Conservation (phyloP, 2,797 vertebrate genomes). For the Synanceia verrucosa region DNA sequence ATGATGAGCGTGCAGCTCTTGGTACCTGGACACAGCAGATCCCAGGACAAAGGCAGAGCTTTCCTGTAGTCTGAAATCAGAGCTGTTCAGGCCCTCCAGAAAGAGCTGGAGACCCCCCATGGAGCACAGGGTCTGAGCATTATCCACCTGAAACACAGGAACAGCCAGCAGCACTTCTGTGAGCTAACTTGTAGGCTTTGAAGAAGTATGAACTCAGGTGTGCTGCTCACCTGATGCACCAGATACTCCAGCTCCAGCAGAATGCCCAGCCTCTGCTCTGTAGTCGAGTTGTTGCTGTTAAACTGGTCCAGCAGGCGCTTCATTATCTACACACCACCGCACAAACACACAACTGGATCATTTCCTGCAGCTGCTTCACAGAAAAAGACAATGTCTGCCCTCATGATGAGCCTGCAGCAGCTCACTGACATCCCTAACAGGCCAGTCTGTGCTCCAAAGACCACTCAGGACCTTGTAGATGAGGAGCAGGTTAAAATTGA, state of each 20-base stretch:
- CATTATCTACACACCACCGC: slow-evolving; percentile 80
- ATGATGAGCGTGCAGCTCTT: neutral
- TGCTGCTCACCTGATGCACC: slow-evolving; percentile 89
- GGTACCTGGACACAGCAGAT: slow-evolving; percentile 89
- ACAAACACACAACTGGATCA: neutral
- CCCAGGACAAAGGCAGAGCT: slow-evolving; percentile 91
- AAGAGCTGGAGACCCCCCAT: slow-evolving; percentile 89
- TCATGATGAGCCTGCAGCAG: too few species aligned
- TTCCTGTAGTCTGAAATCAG: slow-evolving; percentile 86
- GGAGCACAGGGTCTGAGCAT: slow-evolving; percentile 89
- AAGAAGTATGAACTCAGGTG: neutral
- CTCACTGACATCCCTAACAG: too few species aligned
- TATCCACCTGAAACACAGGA: slow-evolving; percentile 84
- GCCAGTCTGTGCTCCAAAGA: too few species aligned
- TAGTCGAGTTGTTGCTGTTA: slow-evolving; percentile 84
- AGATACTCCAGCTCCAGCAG: slow-evolving; percentile 94
- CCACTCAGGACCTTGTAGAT: too few species aligned
- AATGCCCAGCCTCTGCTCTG: slow-evolving; percentile 85
- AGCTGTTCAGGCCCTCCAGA: slow-evolving; percentile 88
- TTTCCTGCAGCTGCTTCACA: neutral
- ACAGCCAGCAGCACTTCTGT: neutral
- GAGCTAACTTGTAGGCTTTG: neutral
- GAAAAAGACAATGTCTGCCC: neutral
- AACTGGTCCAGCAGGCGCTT: slow-evolving; percentile 86
- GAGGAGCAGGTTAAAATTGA: too few species aligned